Base-by-base conservation (phyloP, 2,888 invertebrate genomes). In the Orchesella flavescens region DNA sequence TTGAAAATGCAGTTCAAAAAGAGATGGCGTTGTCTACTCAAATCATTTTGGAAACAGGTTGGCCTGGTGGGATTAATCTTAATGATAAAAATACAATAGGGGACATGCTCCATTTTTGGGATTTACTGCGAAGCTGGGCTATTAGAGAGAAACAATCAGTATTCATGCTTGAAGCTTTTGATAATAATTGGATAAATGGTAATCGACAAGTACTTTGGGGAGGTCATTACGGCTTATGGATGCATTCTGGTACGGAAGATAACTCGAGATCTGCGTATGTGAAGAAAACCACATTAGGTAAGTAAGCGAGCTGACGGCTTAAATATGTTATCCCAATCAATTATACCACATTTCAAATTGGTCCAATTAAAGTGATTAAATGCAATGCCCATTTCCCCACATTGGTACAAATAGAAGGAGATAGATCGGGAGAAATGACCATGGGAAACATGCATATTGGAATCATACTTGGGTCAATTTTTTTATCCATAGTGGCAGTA, bases 81-180 rank as follows among this genome's bases (percentile, higher is more conserved):
- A 65, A 65, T 17, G 10, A 12, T 17, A 53, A 17, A 4, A 46
- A 43, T 19, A 66, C 73, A 10, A 17, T 73, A 23, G 2, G 4
- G 34, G 63, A 55, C 21, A 53, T 80, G 65, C 34, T 65, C 4
- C 17, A 21, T n/a, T 80, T 44, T 24, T 80, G 80, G 80, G 44
- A 57, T 15, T 23, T 21, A 1, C 21, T 65, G 1, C 34, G 55
- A 23, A 21, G 55, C 10, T 76, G 76, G 76, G 9, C 66, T 0
- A 34, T 4, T 7, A 19, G 59, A 5, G 44, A 75, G 23, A 55
- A 59, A 13, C 12, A 57, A 13, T 61, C 23, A 19, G 46, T 77
- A 1, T 71, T 74, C 44, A 68, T 85, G 65, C 73, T 68, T 61
- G 80, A 81, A 72, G 85, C 83, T 13, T 81, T 85, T 21, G 81